These are phyloP conservation scores for Choloepus hoffmanni DNA, from an alignment of 2,113 vertebrate species.

Conservation along the genomic window DNA sequence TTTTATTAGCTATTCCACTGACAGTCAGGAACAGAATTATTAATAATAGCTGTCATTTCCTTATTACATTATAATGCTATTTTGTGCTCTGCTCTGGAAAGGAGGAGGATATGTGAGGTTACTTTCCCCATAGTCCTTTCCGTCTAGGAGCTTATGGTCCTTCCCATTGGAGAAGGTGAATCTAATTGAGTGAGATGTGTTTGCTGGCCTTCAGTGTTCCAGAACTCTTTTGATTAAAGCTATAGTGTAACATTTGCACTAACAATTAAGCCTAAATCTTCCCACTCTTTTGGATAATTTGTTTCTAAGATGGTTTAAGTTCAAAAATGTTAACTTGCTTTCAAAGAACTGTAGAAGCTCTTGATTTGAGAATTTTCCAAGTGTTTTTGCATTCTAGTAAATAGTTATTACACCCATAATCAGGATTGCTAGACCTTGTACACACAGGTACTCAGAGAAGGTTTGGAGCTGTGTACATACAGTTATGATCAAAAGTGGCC, in stretches of 20 bases:
- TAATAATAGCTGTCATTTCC: neutral
- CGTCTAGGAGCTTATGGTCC: neutral
- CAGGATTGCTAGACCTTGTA: neutral
- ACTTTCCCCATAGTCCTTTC: neutral
- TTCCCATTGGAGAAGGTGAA: neutral
- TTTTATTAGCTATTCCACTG: conserved; percentile 10
- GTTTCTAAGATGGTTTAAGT: neutral
- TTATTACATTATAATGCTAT: neutral
- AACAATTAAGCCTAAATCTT: neutral
- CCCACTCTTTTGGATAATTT: neutral
- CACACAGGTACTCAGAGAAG: neutral
- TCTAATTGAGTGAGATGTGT: neutral
- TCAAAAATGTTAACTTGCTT: neutral
- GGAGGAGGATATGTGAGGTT: neutral
- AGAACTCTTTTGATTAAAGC: neutral
- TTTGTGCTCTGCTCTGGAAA: neutral
- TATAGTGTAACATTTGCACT: neutral
- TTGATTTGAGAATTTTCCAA: neutral
- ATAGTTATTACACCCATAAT: neutral
- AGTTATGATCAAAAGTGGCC: neutral
- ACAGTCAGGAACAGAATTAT: neutral
- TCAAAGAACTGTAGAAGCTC: neutral
- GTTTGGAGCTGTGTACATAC: neutral
- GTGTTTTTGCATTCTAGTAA: neutral
- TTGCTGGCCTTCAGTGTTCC: neutral